Percentiles rank a stretch among this genome's conserved stretches.
phyloP scores from a whole-genome alignment of 2,888 invertebrate genomes.

The Fissipunctia ypsillon region DNA sequence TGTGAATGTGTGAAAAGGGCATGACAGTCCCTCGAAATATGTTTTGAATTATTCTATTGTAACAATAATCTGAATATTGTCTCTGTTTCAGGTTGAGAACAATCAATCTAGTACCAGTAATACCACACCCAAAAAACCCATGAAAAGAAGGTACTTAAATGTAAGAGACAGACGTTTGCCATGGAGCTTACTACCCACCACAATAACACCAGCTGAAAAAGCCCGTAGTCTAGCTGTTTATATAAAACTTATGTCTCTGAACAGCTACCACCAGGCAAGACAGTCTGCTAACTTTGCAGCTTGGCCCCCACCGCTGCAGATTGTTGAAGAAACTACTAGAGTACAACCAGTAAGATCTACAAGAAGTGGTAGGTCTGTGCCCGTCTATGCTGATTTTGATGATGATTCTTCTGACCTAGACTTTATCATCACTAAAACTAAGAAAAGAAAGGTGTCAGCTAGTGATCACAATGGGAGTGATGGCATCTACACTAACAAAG shows the following conservation, averaged over 20 bases:
- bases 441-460: constrained; percentile 82
- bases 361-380: constrained; percentile 85
- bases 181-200: constrained; percentile 84
- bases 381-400: constrained; percentile 85
- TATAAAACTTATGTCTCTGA: constrained; percentile 86
- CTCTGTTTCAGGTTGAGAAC: constrained; percentile 71
- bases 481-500: constrained; percentile 80
- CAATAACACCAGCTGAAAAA: constrained; percentile 83
- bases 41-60: neutral
- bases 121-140: constrained; percentile 71
- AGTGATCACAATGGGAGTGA: constrained; percentile 78
- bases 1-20: constrained; percentile 1
- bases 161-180: constrained; percentile 86
- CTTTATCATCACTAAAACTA: constrained; percentile 82
- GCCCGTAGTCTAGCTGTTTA: constrained; percentile 85
- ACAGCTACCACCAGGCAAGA: constrained; percentile 84
- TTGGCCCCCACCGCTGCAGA: constrained; percentile 87
- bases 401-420: constrained; percentile 87
- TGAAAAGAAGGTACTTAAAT: constrained; percentile 84
- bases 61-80: neutral
- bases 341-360: constrained; percentile 83
- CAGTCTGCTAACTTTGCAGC: constrained; percentile 80
- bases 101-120: constrained; percentile 43
- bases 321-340: constrained; percentile 83
- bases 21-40: neutral